Conservation (phyloP, 2,113 vertebrate genomes). For the Uropsilus gracilis region DNA sequence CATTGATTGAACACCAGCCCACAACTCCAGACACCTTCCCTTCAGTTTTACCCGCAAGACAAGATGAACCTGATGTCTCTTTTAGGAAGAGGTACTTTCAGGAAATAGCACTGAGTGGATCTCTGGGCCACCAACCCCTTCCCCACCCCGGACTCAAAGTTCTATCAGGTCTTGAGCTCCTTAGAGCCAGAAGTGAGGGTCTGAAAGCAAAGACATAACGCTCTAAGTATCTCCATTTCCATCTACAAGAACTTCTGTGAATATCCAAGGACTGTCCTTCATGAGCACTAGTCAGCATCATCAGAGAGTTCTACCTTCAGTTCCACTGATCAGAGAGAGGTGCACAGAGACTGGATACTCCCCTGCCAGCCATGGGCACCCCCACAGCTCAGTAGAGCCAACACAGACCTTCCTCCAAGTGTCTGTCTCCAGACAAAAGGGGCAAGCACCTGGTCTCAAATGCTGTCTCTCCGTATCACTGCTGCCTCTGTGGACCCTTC, state of each 20-base stretch:
- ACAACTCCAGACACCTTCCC: neutral
- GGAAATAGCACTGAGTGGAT: neutral
- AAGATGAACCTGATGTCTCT: neutral
- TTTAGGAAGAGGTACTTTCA: no score
- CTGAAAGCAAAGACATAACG: neutral
- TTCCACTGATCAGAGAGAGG: constrained; percentile 33
- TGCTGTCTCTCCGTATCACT: neutral
- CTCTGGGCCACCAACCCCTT: no score
- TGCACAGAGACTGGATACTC: neutral
- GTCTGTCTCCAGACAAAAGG: neutral
- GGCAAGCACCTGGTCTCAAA: neutral
- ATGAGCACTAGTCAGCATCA: no score
- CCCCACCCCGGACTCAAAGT: neutral
- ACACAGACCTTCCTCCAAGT: neutral
- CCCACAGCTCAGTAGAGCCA: neutral
- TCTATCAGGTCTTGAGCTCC: neutral
- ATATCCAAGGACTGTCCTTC: no score
- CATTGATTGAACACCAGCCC: constrained; percentile 7
- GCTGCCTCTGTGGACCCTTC: neutral
- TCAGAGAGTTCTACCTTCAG: neutral
- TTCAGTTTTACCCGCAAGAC: constrained; percentile 21
- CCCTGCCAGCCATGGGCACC: neutral
- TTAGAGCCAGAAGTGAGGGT: neutral
- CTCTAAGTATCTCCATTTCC: no score
- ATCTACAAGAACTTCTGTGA: no score